phyloP scores from a whole-genome alignment of 2,113 vertebrate genomes.

The Campylomormyrus numenius region DNA sequence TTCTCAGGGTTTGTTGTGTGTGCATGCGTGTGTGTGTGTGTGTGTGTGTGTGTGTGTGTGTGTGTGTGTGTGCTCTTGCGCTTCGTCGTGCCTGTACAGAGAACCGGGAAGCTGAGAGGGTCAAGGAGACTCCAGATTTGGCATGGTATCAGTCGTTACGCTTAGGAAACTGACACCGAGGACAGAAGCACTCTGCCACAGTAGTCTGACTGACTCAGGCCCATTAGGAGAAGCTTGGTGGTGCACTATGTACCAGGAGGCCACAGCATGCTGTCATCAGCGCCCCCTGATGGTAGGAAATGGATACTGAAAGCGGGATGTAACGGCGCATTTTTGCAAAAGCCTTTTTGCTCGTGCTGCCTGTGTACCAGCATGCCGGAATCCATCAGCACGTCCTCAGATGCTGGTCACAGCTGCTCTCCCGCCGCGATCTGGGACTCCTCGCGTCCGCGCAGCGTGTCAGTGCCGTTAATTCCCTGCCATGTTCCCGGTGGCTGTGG shows the following conservation, averaged over 20 bases:
- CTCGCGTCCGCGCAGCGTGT: not conserved
- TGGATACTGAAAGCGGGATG: not conserved
- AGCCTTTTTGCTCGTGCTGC: not conserved
- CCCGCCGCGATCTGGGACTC: not conserved
- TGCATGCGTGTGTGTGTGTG: not conserved
- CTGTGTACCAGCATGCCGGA: not conserved
- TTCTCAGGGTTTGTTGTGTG: constrained; percentile 13
- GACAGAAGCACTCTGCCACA: not conserved
- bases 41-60: no score
- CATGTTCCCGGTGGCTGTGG: not conserved
- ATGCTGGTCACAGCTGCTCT: not conserved
- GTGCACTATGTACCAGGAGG: not conserved
- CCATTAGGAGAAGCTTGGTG: not conserved
- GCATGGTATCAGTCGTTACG: not conserved
- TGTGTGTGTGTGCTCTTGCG: not conserved
- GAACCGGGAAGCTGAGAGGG: not conserved
- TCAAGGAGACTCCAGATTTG: not conserved
- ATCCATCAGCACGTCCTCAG: not conserved
- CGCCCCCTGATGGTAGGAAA: not conserved
- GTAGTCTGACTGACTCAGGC: not conserved
- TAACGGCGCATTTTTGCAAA: not conserved
- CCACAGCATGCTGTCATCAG: not conserved
- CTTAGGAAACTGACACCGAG: not conserved
- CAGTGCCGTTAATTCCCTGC: not conserved
- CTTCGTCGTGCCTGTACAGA: not conserved